Base-by-base conservation (phyloP, 2,888 invertebrate species). In the Diaphora mendica region DNA sequence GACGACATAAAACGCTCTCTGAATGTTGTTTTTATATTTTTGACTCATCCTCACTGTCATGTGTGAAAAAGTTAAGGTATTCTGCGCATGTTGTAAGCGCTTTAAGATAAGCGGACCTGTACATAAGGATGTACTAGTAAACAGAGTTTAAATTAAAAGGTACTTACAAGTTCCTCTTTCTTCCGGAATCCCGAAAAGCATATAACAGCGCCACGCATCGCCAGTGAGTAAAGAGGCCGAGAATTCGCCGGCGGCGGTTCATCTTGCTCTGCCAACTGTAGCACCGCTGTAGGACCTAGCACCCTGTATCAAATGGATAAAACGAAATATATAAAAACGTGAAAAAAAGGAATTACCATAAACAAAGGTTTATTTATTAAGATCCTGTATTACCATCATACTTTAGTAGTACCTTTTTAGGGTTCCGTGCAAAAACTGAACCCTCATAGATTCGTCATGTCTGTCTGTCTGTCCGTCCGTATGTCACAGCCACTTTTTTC, bases 171-270 rank as follows among this genome's bases (percentile, higher is more conserved):
- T 95, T 98, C 98, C 92, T 98, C 98, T 91, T 98, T 98, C 91
- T 97, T 97, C 85, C 98, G 96, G 93, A 99, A 99, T 76, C 99
- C 99, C 76, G 99, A 98, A 94, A 99, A 99, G 94, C 98, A 99
- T 84, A 99, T 97, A 87, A 98, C 97, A 71, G 98, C 97, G 80
- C 98, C 98, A 86, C 97, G 96, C 99, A 99, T 99, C 76, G 98
- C 97, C 88, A 97, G 96, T 92, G 98, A 98, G 95, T 97, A 99
- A 88, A 99, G 96, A 75, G 99, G 99, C 79, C 99, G 96, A 77
- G 96, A 95, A 92, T 97, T 97, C 87, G 97, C 96, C 85, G 96
- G 96, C 70, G 98, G 97, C 85, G 98, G 95, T 83, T 97, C 96
- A 90, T 98, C 97, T 89, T 97, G 97, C 86, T 96, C 96, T 76